phyloP scores from a whole-genome alignment of 2,797 vertebrate genomes.

The Phataginus tetradactyla region DNA sequence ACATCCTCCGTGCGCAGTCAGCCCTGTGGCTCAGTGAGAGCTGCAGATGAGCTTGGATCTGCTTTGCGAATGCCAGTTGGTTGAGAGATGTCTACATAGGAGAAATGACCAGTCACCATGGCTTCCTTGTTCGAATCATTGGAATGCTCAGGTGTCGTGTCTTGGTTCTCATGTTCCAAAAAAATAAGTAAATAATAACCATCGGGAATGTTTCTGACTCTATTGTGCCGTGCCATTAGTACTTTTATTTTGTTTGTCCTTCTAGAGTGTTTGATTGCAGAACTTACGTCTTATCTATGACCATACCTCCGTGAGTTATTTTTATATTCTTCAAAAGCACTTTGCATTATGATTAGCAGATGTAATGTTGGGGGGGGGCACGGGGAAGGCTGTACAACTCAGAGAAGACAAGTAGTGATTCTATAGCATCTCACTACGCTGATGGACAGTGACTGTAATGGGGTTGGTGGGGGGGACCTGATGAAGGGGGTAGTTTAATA shows the following conservation, averaged over 20 bases:
- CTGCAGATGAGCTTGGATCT: background rate
- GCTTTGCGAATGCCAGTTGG: background rate
- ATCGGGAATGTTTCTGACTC: accelerated
- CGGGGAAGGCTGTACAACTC: too few relatives aligned
- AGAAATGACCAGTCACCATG: background rate
- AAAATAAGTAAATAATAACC: background rate
- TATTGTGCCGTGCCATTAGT: background rate
- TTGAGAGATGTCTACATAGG: background rate
- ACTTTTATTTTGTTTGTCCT: background rate
- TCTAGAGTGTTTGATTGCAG: background rate
- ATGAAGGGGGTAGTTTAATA: too few relatives aligned
- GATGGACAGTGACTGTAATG: too few relatives aligned
- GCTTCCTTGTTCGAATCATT: background rate
- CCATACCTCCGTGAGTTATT: background rate
- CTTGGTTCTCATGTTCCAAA: background rate
- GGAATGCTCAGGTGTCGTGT: background rate
- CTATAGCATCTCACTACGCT: too few relatives aligned
- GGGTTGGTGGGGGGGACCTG: too few relatives aligned
- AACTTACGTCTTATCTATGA: background rate
- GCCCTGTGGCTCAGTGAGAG: background rate
- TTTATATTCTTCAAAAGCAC: background rate
- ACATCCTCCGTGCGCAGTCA: background rate
- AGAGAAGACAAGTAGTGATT: too few relatives aligned
- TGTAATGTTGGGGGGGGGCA: too few relatives aligned
- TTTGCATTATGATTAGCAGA: too few relatives aligned